Conservation (phyloP, 2,888 invertebrate species). For the Metacarcinus magister region DNA sequence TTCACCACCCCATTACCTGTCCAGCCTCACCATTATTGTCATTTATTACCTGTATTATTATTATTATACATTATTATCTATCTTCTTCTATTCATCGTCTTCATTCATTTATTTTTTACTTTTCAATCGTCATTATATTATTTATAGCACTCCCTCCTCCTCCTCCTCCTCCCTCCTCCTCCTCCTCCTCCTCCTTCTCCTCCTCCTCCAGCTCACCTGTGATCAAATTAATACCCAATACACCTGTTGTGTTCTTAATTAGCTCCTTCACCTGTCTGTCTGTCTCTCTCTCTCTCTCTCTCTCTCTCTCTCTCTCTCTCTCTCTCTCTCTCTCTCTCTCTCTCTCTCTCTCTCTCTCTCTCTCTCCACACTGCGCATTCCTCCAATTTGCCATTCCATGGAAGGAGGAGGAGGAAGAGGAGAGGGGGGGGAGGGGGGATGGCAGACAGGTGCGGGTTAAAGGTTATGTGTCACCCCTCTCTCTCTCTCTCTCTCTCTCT, state of each 20-base stretch:
- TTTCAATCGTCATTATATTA: neutral
- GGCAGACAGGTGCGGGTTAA: neutral
- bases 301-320: slow-evolving; percentile 11
- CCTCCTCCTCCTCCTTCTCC: slow-evolving; percentile 26
- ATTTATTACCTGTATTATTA: too few relatives aligned
- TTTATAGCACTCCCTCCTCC: neutral
- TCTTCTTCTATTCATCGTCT: too few relatives aligned
- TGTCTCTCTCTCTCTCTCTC: neutral
- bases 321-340: slow-evolving; percentile 7
- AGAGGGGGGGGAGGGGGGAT: neutral
- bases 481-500: neutral
- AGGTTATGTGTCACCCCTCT: neutral
- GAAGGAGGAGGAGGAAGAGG: too few relatives aligned
- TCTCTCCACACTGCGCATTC: neutral
- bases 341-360: neutral
- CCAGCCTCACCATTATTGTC: too few relatives aligned
- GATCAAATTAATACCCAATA: neutral
- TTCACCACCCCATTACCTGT: too few relatives aligned
- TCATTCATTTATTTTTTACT: too few relatives aligned
- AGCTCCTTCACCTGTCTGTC: neutral
- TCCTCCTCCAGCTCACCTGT: neutral
- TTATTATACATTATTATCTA: too few relatives aligned
- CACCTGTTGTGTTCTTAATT: slow-evolving; percentile 3
- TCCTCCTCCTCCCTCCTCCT: slow-evolving; percentile 13
- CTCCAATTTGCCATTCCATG: neutral